Evolutionary conservation across 2,797 vertebrate species (phyloP).

Genomic region (Thunnus albacares): DNA sequence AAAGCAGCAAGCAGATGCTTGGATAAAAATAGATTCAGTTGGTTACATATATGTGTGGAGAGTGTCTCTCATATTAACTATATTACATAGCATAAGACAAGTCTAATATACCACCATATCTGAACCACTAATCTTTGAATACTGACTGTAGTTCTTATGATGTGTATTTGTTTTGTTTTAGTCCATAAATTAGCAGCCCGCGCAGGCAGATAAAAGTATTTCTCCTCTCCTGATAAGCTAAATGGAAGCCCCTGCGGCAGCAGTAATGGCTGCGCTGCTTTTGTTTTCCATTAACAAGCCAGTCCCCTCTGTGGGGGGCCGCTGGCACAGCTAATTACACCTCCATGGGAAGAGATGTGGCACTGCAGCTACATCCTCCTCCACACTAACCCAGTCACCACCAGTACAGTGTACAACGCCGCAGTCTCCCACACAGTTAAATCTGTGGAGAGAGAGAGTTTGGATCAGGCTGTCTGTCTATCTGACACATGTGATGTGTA

Average conservation of each 20-base stretch:
- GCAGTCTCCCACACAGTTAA: constrained; percentile 38
- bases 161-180: constrained; percentile 32
- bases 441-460: constrained; percentile 7
- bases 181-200: constrained; percentile 24
- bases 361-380: constrained; percentile 62
- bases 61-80: constrained; percentile 21
- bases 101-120: neutral
- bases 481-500: neutral
- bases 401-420: constrained; percentile 5
- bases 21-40: constrained; percentile 66
- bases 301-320: constrained; percentile 33
- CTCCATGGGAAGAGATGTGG: constrained; percentile 56
- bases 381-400: constrained; percentile 46
- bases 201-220: constrained; percentile 50
- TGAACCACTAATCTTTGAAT: constrained; percentile 23
- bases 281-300: constrained; percentile 67
- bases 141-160: constrained; percentile 9
- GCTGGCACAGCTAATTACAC: constrained; percentile 68
- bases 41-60: constrained; percentile 17
- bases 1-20: constrained; percentile 70
- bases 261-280: constrained; percentile 50
- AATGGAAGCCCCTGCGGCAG: constrained; percentile 46
- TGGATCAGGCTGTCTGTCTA: neutral
- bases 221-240: constrained; percentile 49
- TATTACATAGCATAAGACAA: neutral